Evolutionary conservation across 2,113 vertebrate genomes (phyloP).

Genomic region (Andinoacara biseriatus): DNA sequence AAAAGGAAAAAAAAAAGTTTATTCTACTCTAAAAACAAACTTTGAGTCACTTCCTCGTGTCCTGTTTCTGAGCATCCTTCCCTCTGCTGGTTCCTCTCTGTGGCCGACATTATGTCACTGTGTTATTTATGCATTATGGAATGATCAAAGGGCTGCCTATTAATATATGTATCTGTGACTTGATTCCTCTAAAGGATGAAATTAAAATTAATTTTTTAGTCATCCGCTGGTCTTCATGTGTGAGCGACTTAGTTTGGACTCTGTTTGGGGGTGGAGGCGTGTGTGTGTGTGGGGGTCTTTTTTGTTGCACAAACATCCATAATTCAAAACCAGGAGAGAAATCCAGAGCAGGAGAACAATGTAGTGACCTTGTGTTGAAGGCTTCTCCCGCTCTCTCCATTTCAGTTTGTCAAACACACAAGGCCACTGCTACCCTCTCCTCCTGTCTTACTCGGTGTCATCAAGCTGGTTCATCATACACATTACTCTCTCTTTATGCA

Average conservation of each 20-base stretch:
- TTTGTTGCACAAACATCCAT: slow-evolving; percentile 48
- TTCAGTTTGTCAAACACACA: slow-evolving; percentile 36
- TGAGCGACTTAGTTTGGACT: slow-evolving; percentile 25
- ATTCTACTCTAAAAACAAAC: slow-evolving; percentile 1
- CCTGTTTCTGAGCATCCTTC: slow-evolving; percentile 30
- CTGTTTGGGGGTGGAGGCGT: background rate
- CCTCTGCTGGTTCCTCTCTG: slow-evolving; percentile 45
- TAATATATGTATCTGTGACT: slow-evolving; percentile 64
- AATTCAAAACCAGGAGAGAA: slow-evolving; percentile 50
- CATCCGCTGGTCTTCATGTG: background rate
- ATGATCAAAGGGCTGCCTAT: slow-evolving; percentile 52
- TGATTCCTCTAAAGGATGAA: slow-evolving; percentile 23
- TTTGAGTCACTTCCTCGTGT: slow-evolving; percentile 51
- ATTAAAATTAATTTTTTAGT: slow-evolving; percentile 35
- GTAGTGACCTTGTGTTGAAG: slow-evolving; percentile 58
- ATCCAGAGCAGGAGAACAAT: slow-evolving; percentile 71
- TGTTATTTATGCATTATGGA: slow-evolving; percentile 53
- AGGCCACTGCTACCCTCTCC: slow-evolving; percentile 48
- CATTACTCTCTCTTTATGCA: slow-evolving; percentile 33
- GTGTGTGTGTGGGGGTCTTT: background rate
- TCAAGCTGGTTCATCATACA: slow-evolving; percentile 20
- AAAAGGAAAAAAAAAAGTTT: background rate
- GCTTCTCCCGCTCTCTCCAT: slow-evolving; percentile 10
- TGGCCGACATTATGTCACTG: slow-evolving; percentile 39
- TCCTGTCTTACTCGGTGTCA: slow-evolving; percentile 30